Evolutionary conservation across 2,797 vertebrate species (phyloP).

Genomic region (Dicrostonyx torquatus): DNA sequence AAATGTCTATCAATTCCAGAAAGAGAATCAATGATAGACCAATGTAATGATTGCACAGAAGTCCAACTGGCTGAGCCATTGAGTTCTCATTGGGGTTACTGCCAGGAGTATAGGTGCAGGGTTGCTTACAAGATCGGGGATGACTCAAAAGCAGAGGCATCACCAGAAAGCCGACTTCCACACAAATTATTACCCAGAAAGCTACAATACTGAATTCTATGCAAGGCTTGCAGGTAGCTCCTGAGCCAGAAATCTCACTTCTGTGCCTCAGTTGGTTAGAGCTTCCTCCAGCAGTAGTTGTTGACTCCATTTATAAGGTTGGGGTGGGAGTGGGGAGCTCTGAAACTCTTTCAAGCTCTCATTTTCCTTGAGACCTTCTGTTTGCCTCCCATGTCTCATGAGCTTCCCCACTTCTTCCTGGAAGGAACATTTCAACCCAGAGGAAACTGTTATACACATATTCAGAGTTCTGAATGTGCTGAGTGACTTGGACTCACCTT

Average conservation of each 20-base stretch:
- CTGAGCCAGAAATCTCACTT: not conserved
- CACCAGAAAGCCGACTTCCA: not conserved
- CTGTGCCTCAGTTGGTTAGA: not conserved
- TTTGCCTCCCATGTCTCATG: not conserved
- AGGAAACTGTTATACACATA: not conserved
- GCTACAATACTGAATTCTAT: not conserved
- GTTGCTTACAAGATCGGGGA: not conserved
- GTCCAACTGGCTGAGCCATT: not conserved
- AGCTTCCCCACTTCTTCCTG: not conserved
- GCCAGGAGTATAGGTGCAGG: not conserved
- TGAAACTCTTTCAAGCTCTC: not conserved
- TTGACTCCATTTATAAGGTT: not conserved
- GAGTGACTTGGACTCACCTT: not conserved
- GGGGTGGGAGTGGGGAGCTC: not conserved
- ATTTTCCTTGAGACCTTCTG: not conserved
- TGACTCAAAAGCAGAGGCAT: not conserved
- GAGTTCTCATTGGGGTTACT: not conserved
- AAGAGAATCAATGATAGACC: not conserved
- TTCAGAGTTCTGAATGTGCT: not conserved
- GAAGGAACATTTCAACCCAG: not conserved
- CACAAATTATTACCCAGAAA: not conserved
- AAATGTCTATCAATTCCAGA: not conserved
- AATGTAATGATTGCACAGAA: not conserved
- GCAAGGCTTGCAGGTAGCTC: not conserved
- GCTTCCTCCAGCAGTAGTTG: not conserved